A percentile compares a stretch with the other conserved stretches of the same genome.
Evolutionary conservation across 2,888 invertebrate species (phyloP).

Genomic region (Dicycla oo): DNA sequence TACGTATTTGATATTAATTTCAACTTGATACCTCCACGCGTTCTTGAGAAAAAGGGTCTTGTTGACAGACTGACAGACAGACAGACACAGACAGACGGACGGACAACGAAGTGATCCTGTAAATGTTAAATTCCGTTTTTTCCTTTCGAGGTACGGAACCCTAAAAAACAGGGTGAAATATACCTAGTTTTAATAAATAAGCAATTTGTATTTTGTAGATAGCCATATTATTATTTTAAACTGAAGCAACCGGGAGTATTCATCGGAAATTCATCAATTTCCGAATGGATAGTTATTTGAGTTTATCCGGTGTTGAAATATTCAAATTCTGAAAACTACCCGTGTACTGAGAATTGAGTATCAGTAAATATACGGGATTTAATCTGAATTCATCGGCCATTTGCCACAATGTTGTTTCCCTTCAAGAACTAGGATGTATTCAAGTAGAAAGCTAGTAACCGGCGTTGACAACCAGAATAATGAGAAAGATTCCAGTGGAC

Average conservation of each 20-base stretch:
- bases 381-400: constrained; percentile 6
- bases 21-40: too few relatives aligned
- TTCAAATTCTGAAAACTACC: constrained; percentile 30
- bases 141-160: too few relatives aligned
- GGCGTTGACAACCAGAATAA: not conserved
- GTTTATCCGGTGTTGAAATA: constrained; percentile 22
- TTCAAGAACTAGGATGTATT: not conserved
- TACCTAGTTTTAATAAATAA: not conserved
- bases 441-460: not conserved
- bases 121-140: too few relatives aligned
- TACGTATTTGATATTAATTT: too few relatives aligned
- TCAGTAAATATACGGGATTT: constrained; percentile 1
- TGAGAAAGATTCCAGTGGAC: constrained; percentile 10
- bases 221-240: constrained; percentile 4
- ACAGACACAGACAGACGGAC: too few relatives aligned
- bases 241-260: constrained; percentile 14
- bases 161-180: not conserved
- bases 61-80: too few relatives aligned
- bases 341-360: constrained; percentile 11
- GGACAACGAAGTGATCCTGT: too few relatives aligned
- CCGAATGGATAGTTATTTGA: constrained; percentile 1
- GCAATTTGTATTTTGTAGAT: not conserved
- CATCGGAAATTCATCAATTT: constrained; percentile 28
- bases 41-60: too few relatives aligned
- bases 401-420: not conserved